Evolutionary conservation across 2,797 vertebrate genomes (phyloP), one percentile per base, ranked within the genome.

Genomic region (Botia kubotai): DNA sequence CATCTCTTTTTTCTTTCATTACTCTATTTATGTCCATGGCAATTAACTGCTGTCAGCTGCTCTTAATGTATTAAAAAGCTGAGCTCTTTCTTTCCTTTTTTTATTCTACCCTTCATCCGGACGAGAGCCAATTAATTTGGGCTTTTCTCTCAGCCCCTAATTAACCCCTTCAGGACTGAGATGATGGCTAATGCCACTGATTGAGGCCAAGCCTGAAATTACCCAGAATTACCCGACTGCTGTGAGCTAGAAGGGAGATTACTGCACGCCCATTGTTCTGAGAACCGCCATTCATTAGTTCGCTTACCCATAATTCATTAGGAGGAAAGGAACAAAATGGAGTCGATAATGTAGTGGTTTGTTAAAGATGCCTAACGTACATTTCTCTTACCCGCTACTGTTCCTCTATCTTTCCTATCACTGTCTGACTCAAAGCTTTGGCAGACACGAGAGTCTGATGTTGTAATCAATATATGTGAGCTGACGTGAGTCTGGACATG

Each of bases 401-500:
- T 39, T 68, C 72, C 55, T 13, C 48, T 83, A 87, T 79, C 53
- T 79, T 75, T 11, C 74, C 82, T 79, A 84, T 87, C 90, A 91
- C 90, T 85, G 88, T 91, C 86, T 81, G 76, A 85, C 83, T 80
- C 39, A 67, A 80, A 81, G 83, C 76, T 79, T 79, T 72, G 68
- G 74, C 86, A 86, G 82, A 87, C 77, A 80, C 73, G 57, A 77
- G 72, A 65, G 86, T 87, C 90, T 88, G 91, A 92, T 91, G 92
- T 91, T 91, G 89, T 92, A 93, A 93, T 94, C 92, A 92, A 93
- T 94, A 93, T 92, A 92, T 90, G 91, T 70, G 87, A 80, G 89
- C 91, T 92, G 92, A 93, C 90, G 82, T 90, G 88, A 78, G 87
- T 90, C 90, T 91, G 91, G 90, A 94, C 91, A 87, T 91, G 92